Conservation (phyloP, 2,113 vertebrate species). For the Dinomys branickii region DNA sequence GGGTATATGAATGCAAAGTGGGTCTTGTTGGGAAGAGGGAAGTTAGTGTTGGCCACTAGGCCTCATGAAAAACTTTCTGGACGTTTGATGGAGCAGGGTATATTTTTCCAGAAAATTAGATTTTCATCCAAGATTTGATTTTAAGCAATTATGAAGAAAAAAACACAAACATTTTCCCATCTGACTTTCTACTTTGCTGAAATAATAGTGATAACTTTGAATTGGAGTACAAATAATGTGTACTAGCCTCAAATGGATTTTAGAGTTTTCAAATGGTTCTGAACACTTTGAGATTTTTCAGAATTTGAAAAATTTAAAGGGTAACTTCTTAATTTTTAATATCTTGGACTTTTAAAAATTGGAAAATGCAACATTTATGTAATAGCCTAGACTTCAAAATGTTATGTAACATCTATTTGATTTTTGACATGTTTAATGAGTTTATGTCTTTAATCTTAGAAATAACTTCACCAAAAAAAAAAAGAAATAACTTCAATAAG, state of each 20-base stretch:
- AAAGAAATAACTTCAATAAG: neutral
- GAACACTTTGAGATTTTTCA: constrained; percentile 44
- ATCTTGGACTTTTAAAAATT: neutral
- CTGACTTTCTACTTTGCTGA: constrained; percentile 77
- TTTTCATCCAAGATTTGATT: constrained; percentile 73
- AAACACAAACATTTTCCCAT: constrained; percentile 71
- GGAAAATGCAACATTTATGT: constrained; percentile 66
- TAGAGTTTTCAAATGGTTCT: constrained; percentile 51
- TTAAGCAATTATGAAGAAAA: constrained; percentile 74
- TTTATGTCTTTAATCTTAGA: constrained; percentile 73
- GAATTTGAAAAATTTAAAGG: constrained; percentile 52
- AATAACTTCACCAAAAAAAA: no score
- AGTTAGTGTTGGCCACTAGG: neutral
- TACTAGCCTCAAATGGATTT: constrained; percentile 10
- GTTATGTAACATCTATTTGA: constrained; percentile 62
- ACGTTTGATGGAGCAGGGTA: neutral
- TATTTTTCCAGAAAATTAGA: constrained; percentile 54
- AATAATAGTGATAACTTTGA: constrained; percentile 76
- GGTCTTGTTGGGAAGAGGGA: neutral
- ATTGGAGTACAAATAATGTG: constrained; percentile 51
- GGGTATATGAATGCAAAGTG: neutral
- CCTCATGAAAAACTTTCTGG: neutral
- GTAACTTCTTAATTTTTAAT: constrained; percentile 66
- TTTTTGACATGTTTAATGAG: constrained; percentile 75
- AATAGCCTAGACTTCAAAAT: constrained; percentile 66